Evolutionary conservation across 2,113 vertebrate genomes (phyloP).

Genomic region (Ancistrus triradiatus): DNA sequence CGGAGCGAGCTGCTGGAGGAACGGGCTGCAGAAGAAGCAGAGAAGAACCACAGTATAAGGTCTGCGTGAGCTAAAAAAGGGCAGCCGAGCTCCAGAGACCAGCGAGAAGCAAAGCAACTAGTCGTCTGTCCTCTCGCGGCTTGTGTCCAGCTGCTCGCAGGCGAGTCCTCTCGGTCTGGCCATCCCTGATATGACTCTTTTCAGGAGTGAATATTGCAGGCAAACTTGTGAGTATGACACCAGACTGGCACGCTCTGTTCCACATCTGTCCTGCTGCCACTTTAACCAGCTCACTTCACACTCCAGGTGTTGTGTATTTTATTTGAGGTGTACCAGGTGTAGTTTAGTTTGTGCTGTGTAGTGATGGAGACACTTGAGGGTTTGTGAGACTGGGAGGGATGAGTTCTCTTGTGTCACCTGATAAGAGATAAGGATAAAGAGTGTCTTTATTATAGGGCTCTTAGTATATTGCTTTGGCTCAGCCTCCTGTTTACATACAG

Average conservation of each 20-base stretch:
- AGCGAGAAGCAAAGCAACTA: slow-evolving; percentile 21
- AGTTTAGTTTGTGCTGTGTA: not conserved
- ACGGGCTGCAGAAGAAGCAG: slow-evolving; percentile 15
- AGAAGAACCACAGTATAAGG: slow-evolving; percentile 17
- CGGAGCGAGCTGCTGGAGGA: slow-evolving; percentile 51
- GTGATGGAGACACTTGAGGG: not conserved
- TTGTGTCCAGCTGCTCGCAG: slow-evolving; percentile 29
- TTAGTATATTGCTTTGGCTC: too few species aligned
- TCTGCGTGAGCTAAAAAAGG: slow-evolving; percentile 39
- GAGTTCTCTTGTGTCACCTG: too few species aligned
- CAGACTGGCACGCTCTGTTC: not conserved
- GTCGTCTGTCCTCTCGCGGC: slow-evolving; percentile 14
- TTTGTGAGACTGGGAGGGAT: not conserved
- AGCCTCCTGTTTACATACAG: too few species aligned
- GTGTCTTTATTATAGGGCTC: too few species aligned
- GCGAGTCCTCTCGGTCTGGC: slow-evolving; percentile 35
- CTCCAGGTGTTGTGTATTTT: not conserved
- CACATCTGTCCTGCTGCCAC: not conserved
- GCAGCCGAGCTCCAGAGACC: not conserved
- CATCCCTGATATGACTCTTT: slow-evolving; percentile 71
- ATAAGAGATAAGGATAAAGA: too few species aligned
- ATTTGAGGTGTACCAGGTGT: not conserved
- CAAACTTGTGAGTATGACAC: slow-evolving; percentile 69
- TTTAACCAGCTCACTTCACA: not conserved
- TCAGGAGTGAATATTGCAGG: slow-evolving; percentile 61